phyloP scores from a whole-genome alignment of 2,113 vertebrate species.

The Brachionichthys hirsutus region DNA sequence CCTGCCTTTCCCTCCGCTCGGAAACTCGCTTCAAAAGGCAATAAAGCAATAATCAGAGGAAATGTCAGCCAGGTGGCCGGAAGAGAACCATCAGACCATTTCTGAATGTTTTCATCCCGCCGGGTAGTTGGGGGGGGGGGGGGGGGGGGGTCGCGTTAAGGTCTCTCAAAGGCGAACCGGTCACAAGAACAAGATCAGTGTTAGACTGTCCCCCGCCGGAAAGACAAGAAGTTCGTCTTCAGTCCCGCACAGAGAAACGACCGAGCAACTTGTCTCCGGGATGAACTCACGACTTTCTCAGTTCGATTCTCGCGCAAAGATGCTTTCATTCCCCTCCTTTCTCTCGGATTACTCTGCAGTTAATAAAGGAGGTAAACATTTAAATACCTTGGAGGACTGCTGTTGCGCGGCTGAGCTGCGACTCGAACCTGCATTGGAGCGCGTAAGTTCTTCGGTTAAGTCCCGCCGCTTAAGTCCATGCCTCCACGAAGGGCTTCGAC shows the following conservation, averaged over 20 bases:
- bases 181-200: conserved; percentile 62
- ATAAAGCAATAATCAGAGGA: neutral
- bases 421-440: conserved; percentile 53
- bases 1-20: conserved; percentile 72
- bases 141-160: conserved; percentile 36
- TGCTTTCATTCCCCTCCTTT: conserved; percentile 24
- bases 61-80: neutral
- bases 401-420: conserved; percentile 42
- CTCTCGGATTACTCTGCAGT: conserved; percentile 30
- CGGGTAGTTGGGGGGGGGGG: no score
- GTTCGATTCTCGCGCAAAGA: conserved; percentile 40
- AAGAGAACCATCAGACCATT: conserved; percentile 18
- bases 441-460: conserved; percentile 60
- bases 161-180: conserved; percentile 49
- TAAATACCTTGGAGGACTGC: conserved; percentile 69
- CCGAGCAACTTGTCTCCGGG: conserved; percentile 17
- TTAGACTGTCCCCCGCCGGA: conserved; percentile 33
- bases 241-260: neutral
- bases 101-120: conserved; percentile 33
- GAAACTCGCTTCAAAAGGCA: conserved; percentile 37
- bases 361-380: conserved; percentile 16
- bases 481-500: conserved; percentile 56
- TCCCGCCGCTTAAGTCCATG: conserved; percentile 64
- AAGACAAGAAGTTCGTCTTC: conserved; percentile 24
- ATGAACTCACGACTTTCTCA: conserved; percentile 47